Percentiles rank a stretch among this genome's conserved stretches.
Evolutionary conservation across 2,888 invertebrate species (phyloP).

Genomic region (Cepaea hortensis): DNA sequence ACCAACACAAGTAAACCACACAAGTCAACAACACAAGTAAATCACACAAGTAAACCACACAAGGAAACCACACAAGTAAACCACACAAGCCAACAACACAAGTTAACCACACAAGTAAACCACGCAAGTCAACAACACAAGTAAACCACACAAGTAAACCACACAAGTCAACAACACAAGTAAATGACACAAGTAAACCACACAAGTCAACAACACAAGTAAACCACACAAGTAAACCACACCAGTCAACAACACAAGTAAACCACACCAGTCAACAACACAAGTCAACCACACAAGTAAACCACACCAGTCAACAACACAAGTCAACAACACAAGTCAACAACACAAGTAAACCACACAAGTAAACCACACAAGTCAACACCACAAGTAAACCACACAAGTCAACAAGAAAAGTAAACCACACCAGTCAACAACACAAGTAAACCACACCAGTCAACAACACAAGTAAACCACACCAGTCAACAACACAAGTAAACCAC

Average conservation of each 20-base stretch:
- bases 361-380: too few species aligned
- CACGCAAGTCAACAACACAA: background rate
- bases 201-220: background rate
- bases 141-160: background rate
- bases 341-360: background rate
- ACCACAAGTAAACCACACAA: background rate
- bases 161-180: too few species aligned
- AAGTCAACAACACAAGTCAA: background rate
- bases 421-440: background rate
- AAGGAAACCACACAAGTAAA: conserved; percentile 26
- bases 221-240: too few species aligned
- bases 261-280: background rate
- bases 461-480: too few species aligned
- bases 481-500: background rate
- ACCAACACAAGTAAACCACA: background rate
- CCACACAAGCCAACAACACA: background rate
- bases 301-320: too few species aligned
- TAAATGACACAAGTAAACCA: background rate
- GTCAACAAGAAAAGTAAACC: background rate
- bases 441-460: background rate
- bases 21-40: background rate
- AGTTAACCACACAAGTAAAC: too few species aligned
- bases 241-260: background rate
- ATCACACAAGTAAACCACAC: too few species aligned
- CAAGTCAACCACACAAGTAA: too few species aligned